These are phyloP conservation scores for Aleadryas rufinucha DNA, from an alignment of 2,113 vertebrate species.

Conservation along the genomic window DNA sequence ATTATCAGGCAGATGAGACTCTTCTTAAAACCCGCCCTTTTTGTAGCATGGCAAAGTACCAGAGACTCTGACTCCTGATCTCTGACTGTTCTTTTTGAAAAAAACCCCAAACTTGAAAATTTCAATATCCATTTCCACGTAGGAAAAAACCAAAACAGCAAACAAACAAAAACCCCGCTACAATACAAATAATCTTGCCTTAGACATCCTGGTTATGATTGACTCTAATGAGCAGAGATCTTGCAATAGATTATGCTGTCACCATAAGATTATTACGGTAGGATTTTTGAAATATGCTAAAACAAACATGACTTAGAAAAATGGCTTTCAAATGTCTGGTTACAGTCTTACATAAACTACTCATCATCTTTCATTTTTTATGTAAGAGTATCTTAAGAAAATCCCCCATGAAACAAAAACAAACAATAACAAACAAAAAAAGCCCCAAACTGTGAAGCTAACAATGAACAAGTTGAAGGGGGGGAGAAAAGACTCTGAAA, in stretches of 20 bases:
- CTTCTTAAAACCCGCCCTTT: background rate
- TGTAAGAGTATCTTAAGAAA: background rate
- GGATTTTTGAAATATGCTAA: background rate
- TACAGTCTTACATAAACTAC: background rate
- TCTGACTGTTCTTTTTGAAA: background rate
- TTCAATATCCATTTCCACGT: background rate
- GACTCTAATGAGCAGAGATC: background rate
- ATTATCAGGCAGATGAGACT: background rate
- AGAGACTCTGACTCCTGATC: background rate
- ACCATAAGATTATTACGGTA: background rate
- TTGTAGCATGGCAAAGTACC: background rate
- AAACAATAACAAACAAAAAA: no score
- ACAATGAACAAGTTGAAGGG: background rate
- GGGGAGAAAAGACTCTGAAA: background rate
- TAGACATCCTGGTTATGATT: background rate
- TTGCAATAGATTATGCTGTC: background rate
- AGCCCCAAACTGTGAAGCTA: background rate
- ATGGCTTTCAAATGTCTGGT: background rate
- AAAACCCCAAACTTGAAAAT: accelerated
- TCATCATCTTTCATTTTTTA: background rate
- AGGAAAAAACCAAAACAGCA: accelerated
- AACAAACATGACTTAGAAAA: background rate
- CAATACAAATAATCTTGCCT: background rate
- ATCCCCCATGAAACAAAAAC: background rate
- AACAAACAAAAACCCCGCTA: background rate